Conservation (phyloP, 2,888 invertebrate genomes). For the Onthophagus sagittarius region DNA sequence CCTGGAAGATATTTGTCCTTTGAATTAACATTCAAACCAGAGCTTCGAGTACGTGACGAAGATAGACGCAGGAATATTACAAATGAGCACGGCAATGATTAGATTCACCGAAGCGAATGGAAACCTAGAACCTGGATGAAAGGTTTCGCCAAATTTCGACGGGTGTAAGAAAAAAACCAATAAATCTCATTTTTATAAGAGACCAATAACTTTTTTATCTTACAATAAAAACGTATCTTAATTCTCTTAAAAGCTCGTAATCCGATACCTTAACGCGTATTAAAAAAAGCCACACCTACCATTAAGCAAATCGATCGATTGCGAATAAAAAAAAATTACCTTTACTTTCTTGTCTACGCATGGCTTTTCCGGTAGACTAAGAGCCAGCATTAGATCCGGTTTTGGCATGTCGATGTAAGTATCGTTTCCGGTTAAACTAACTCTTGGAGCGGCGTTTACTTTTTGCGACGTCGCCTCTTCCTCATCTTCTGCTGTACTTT, state of each 20-base stretch:
- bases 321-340: constrained; percentile 49
- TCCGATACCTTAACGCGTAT: constrained; percentile 21
- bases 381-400: constrained; percentile 49
- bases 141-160: not conserved
- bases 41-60: not conserved
- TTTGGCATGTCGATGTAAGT: constrained; percentile 58
- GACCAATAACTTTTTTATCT: not conserved
- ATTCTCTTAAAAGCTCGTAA: constrained; percentile 13
- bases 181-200: not conserved
- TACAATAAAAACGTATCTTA: not conserved
- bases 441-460: constrained; percentile 43
- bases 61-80: not conserved
- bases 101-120: not conserved
- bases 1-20: not conserved
- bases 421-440: constrained; percentile 43
- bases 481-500: constrained; percentile 59
- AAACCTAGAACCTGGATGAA: not conserved
- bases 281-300: constrained; percentile 15
- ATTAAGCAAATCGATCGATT: not conserved
- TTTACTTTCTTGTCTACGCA: constrained; percentile 70
- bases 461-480: constrained; percentile 44
- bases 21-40: not conserved
- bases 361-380: constrained; percentile 60
- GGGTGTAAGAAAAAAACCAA: not conserved
- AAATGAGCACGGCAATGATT: not conserved